Evolutionary conservation across 2,113 vertebrate species (phyloP).

Genomic region (Phaethon lepturus): DNA sequence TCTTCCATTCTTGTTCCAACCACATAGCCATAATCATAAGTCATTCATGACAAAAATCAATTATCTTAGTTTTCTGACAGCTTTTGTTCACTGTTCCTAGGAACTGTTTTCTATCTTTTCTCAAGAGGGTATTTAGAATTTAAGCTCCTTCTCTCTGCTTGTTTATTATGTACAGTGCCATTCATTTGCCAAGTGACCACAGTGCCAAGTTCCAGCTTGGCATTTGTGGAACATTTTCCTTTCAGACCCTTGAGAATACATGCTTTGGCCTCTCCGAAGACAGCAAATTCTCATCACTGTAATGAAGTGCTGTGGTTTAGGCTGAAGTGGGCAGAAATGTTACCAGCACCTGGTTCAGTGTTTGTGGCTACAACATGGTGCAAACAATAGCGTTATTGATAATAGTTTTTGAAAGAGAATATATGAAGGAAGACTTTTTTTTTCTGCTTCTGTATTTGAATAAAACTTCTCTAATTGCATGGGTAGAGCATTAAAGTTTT

Average conservation of each 20-base stretch:
- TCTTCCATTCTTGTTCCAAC: neutral
- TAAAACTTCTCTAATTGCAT: neutral
- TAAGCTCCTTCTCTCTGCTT: constrained; percentile 41
- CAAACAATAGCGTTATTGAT: neutral
- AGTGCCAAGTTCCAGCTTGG: constrained; percentile 66
- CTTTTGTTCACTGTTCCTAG: constrained; percentile 51
- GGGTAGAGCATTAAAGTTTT: neutral
- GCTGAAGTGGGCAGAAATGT: constrained; percentile 31
- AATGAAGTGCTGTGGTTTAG: neutral
- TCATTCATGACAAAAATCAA: constrained; percentile 57
- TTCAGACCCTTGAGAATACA: constrained; percentile 52
- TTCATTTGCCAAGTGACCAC: constrained; percentile 36
- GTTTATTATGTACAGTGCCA: constrained; percentile 55
- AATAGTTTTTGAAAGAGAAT: neutral
- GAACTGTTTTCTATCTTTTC: constrained; percentile 57
- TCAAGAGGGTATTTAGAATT: constrained; percentile 66
- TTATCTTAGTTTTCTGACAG: constrained; percentile 33
- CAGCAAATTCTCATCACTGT: constrained; percentile 29
- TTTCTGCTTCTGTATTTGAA: neutral
- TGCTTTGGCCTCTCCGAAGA: neutral
- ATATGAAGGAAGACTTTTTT: neutral
- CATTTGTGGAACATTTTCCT: constrained; percentile 50
- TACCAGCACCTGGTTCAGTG: neutral
- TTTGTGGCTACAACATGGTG: neutral
- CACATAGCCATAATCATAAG: constrained; percentile 17